Conservation (phyloP, 2,113 vertebrate genomes). For the Danionella cerebrum region DNA sequence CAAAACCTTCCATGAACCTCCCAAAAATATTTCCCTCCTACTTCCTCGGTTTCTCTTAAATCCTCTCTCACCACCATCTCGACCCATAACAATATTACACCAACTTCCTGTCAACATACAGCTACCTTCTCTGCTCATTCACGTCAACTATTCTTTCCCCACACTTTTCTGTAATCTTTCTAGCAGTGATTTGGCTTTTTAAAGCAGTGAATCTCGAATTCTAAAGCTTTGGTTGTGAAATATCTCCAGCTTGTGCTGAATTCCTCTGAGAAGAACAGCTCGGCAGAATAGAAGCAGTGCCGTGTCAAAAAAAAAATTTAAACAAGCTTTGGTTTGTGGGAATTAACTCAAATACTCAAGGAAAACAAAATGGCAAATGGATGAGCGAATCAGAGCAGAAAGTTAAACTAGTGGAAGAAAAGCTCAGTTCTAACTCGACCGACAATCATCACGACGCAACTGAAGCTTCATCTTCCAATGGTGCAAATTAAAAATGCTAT, state of each 20-base stretch:
- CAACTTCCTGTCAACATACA: constrained; percentile 40
- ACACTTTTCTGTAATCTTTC: constrained; percentile 24
- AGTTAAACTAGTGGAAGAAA: not conserved
- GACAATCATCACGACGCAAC: no score
- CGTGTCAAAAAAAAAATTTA: not conserved
- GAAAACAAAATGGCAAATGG: not conserved
- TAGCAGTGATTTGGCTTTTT: constrained; percentile 54
- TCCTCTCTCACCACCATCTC: not conserved
- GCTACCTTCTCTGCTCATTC: not conserved
- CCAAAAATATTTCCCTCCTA: no score
- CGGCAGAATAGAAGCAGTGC: not conserved
- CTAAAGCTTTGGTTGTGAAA: constrained; percentile 51
- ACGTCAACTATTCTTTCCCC: not conserved
- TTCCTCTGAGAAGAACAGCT: constrained; percentile 1
- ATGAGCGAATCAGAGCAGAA: not conserved
- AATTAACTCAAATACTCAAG: not conserved
- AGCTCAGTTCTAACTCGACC: not conserved
- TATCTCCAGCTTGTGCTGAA: not conserved
- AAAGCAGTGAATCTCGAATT: constrained; percentile 22
- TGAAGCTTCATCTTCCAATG: no score
- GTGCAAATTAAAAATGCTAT: not conserved
- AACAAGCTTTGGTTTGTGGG: constrained; percentile 46
- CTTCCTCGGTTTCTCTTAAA: not conserved
- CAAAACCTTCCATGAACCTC: no score
- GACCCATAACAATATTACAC: no score